Conservation (phyloP, 1,140 invertebrate genomes). For the Oreohelix idahoensis region DNA sequence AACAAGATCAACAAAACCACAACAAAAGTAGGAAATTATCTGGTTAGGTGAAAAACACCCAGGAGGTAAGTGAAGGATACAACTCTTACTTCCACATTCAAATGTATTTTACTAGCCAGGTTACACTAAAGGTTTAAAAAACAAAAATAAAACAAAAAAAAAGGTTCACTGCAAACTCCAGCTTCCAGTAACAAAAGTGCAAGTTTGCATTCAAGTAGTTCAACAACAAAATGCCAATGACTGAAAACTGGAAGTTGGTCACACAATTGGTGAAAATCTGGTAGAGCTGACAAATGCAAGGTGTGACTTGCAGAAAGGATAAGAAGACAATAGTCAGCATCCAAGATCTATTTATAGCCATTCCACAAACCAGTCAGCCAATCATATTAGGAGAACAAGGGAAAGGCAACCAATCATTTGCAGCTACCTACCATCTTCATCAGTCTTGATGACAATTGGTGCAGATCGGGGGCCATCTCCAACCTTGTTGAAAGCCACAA, state of each 20-base stretch:
- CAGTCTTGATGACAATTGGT: conserved; percentile 91
- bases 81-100: not conserved
- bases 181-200: not conserved
- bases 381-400: conserved; percentile 22
- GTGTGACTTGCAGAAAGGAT: conserved; percentile 2
- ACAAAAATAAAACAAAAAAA: not conserved
- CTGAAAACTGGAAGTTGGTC: not conserved
- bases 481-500: conserved; percentile 91
- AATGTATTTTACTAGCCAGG: not conserved
- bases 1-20: not conserved
- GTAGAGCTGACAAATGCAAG: not conserved
- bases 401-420: not conserved
- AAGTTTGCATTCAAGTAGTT: conserved; percentile 25
- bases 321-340: conserved; percentile 22
- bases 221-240: conserved; percentile 6
- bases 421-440: conserved; percentile 97
- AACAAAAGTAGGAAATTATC: not conserved
- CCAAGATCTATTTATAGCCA: conserved; percentile 35
- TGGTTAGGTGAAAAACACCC: not conserved
- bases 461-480: conserved; percentile 85
- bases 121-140: not conserved
- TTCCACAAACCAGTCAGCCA: conserved; percentile 35
- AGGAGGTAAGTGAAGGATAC: not conserved
- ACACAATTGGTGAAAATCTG: not conserved
- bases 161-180: not conserved